Conservation (phyloP, 1,140 invertebrate species). For the Cyphomyrmex costatus region DNA sequence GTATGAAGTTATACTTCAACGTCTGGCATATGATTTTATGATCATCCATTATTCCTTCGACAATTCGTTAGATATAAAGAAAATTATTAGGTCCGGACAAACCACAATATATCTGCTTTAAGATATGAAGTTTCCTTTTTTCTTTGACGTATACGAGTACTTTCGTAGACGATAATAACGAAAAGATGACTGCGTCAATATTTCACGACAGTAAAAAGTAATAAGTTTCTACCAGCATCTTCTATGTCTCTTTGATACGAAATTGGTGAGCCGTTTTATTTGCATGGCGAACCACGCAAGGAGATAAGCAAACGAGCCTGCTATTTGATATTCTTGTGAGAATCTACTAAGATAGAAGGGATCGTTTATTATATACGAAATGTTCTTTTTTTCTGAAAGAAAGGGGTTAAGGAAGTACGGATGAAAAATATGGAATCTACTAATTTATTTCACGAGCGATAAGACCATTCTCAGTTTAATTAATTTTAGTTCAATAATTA, state of each 20-base stretch:
- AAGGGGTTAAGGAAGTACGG: neutral
- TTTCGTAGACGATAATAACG: slow-evolving; percentile 31
- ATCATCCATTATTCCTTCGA: neutral
- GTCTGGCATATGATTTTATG: neutral
- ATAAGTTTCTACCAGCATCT: slow-evolving; percentile 44
- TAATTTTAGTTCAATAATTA: neutral
- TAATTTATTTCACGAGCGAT: neutral
- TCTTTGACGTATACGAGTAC: slow-evolving; percentile 12
- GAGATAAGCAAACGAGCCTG: slow-evolving; percentile 51
- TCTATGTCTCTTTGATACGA: slow-evolving; percentile 30
- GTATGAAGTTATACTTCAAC: neutral
- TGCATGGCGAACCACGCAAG: slow-evolving; percentile 29
- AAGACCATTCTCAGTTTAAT: neutral
- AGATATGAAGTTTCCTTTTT: neutral
- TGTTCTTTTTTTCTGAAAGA: neutral
- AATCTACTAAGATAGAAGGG: neutral
- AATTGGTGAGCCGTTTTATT: slow-evolving; percentile 64
- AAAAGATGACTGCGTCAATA: slow-evolving; percentile 43
- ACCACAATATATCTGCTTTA: neutral
- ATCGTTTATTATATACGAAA: neutral
- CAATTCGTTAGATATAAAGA: neutral
- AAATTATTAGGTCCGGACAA: neutral
- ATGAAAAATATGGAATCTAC: neutral
- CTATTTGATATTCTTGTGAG: slow-evolving; percentile 1
- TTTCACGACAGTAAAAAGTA: slow-evolving; percentile 56